Evolutionary conservation across 2,113 vertebrate genomes (phyloP), one percentile per base, ranked within the genome.

Genomic region (Elephas maximus): DNA sequence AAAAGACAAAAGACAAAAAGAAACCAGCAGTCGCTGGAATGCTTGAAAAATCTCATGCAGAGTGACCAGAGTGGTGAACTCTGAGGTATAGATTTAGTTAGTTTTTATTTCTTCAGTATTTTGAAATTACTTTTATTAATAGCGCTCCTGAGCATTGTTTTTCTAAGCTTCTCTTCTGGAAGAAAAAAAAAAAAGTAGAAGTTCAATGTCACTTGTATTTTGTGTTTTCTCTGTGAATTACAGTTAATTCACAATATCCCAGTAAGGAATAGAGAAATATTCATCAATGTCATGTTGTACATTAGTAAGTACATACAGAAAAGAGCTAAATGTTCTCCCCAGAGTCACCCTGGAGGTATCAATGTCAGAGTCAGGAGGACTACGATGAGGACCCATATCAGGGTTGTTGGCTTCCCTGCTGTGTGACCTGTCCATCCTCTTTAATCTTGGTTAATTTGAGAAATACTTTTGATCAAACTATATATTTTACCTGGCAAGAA

Each of bases 391-490:
- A n/a, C 33, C 17, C 1, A 6, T 0, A 3, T 41, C 69, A 65
- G 15, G 3, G 8, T 8, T 74, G 23, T n/a, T 24, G 23, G 48
- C 5, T 67, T 94, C 17, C 63, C 57, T 92, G 90, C 87, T 78
- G 57, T 71, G 88, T 65, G 14, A 21, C 23, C 67, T 71, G 51
- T 63, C 83, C 62, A 53, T 92, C 76, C 30, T 92, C 81, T 87
- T 88, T 83, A 87, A 86, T 96, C 71, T 78, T 78, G 18, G 65
- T 30, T 96, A 91, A 94, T 97, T 74, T 93, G 69, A 88, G 57
- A 90, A 93, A 48, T 69, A 63, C 2, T 62, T 57, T 90, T 81
- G 28, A 94, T 65, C 10, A 48, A 45, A 57, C 18, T 71, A 20
- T 41, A 57, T 51, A 62, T 88, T 96, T 94, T 53, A 81, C 57